Base-by-base conservation (phyloP, 1,140 invertebrate species). In the Sesamia nonagrioides region DNA sequence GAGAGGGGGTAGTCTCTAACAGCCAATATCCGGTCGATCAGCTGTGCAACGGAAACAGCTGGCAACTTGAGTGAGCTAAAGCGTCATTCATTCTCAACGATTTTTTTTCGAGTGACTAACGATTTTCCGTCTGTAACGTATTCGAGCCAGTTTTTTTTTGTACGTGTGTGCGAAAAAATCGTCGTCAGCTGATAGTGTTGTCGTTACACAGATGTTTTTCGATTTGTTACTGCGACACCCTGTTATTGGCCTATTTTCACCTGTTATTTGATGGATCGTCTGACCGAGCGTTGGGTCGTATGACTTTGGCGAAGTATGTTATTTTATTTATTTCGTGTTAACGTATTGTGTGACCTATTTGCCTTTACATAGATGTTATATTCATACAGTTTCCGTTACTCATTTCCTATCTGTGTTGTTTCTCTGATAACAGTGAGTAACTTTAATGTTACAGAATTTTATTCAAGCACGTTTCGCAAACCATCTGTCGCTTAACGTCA, bases 21-120 rank as follows among this genome's bases (percentile, higher is more conserved):
- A 84, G 86, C 85, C 86, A 88, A 88, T 88, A 88, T 88, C 86
- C 86, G 82, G 79, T 85, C 86, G 82, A 86, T 86, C 85, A 88
- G 86, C 86, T 88, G 85, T 87, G 86, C 78, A 80, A 75, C 85
- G 86, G 86, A 88, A 86, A 84, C 86, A 88, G 86, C 83, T 88
- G 86, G 84, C 84, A 77, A 81, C 80, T 88, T 80, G 73, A 87
- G 84, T 78, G 80, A 78, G 84, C 82, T 78, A 78, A 60, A 77
- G 79, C 82, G 77, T 82, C 82, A 87, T 86, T 86, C 82, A 86
- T 79, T 84, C 73, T 84, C 80, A 75, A 84, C 72, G 78, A 79
- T 84, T 84, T 81, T 83, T 74, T 83, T 82, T 60, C 68, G 61
- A 71, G 45, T 77, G 74, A 83, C 76, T 85, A 85, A 83, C 78